Base-by-base conservation (phyloP, 92 coral and sea anemone species). In the Chrysogorgia sp. region DNA sequence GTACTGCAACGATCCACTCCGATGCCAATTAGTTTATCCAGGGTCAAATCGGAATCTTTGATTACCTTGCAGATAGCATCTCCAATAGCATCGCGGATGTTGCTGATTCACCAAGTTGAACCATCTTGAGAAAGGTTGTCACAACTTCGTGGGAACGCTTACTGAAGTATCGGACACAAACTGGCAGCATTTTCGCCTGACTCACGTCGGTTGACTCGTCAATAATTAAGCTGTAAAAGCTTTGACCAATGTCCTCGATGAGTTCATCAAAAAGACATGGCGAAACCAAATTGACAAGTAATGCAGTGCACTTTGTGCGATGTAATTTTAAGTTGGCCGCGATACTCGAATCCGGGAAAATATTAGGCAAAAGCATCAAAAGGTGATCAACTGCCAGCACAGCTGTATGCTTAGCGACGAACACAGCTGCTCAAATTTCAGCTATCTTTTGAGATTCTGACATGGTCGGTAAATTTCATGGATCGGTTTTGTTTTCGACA, bases 81-180 rank as follows among this genome's bases (percentile, higher is more conserved):
- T 61, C 68, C 68, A 61, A 61, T 61, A 29, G 68, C 34, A 61
- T 61, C n/a, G n/a, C 68, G n/a, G 40, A 61, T 61, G 68, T 61
- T 26, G 68, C 68, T 1, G 68, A 61, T 61, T 61, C 68, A 61
- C 68, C 68, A 61, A 61, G 40, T 35, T 35, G 35, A 23, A 61
- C 68, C 68, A 61, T 61, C 68, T 61, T 61, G 2, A 29, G 68
- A 29, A 61, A 61, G 37, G 34, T 61, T 29, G 37, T 61, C 68
- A 61, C 40, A 29, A 61, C 33, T 61, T 61, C 68, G 19, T 61
- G 68, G 33, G 40, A 28, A 25, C 14, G 68, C 68, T 14, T 29
- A 41, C 68, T 61, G 37, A 4, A 24, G 68, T 61, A 61, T 61
- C 3, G 68, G 68, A 61, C 33, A 24, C 68, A 61, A 23, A 61